phyloP scores from a whole-genome alignment of 2,888 invertebrate genomes.

The Acanthococcus lagerstroemiae region DNA sequence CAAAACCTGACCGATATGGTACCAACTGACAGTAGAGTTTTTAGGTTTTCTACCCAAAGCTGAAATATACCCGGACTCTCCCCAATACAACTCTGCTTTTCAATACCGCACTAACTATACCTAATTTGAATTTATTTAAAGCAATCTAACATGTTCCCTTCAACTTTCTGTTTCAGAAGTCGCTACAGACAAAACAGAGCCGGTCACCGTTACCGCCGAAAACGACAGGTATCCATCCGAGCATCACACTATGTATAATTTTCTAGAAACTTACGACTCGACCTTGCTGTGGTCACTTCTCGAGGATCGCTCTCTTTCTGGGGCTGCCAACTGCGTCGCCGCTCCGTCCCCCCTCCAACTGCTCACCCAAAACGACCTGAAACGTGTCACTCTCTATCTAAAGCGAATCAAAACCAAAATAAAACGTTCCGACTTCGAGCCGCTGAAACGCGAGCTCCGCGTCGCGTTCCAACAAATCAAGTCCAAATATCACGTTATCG shows the following conservation, averaged over 20 bases:
- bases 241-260: conserved; percentile 12
- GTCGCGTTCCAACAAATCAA: conserved; percentile 7
- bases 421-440: conserved; percentile 1
- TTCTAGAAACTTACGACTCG: conserved; percentile 11
- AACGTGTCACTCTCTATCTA: conserved; percentile 10
- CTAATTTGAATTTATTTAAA: too few species aligned
- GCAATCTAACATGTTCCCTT: too few species aligned
- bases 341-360: not conserved
- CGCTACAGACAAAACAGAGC: conserved; percentile 17
- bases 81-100: too few species aligned
- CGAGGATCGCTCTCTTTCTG: not conserved
- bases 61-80: too few species aligned
- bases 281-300: conserved; percentile 1
- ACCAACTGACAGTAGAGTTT: too few species aligned
- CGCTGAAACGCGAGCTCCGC: not conserved
- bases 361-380: not conserved
- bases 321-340: conserved; percentile 7
- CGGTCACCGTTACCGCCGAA: conserved; percentile 3
- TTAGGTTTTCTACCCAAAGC: too few species aligned
- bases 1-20: too few species aligned
- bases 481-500: conserved; percentile 3
- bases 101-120: too few species aligned
- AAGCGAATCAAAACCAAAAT: conserved; percentile 20
- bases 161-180: conserved; percentile 22
- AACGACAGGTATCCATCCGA: conserved; percentile 23